These are phyloP conservation scores for Drosophila kanapiae DNA, from an alignment of 1,140 invertebrate species.

Conservation along the genomic window DNA sequence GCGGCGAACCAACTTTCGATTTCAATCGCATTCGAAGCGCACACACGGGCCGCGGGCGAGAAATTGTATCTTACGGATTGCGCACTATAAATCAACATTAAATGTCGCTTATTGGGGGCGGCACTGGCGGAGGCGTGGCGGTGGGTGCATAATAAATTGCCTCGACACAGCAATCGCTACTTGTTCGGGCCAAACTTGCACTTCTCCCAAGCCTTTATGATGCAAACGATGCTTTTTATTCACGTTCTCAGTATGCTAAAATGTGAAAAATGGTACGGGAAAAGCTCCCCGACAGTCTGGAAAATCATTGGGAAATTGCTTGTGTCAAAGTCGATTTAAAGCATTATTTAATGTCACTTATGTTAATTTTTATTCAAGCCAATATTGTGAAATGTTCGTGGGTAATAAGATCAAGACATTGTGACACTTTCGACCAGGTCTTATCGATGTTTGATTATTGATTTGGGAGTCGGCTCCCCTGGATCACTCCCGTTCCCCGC, in stretches of 20 bases:
- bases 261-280: conserved; percentile 11
- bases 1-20: conserved; percentile 44
- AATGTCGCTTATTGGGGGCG: conserved; percentile 16
- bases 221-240: conserved; percentile 9
- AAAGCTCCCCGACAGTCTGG: conserved; percentile 9
- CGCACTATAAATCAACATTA: conserved; percentile 17
- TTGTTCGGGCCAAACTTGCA: conserved; percentile 3
- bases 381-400: conserved; percentile 28
- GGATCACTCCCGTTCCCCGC: background rate
- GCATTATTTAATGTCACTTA: conserved; percentile 46
- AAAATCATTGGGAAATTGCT: conserved; percentile 9
- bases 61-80: conserved; percentile 23
- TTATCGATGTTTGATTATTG: conserved; percentile 6
- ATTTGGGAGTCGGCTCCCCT: background rate
- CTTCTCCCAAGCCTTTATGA: background rate
- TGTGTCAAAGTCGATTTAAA: background rate
- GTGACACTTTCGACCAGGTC: conserved; percentile 7
- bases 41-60: conserved; percentile 3
- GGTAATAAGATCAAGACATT: conserved; percentile 3
- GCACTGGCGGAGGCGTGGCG: background rate
- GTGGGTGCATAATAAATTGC: conserved; percentile 1
- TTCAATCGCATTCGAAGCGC: conserved; percentile 33
- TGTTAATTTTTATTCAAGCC: conserved; percentile 38
- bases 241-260: background rate
- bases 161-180: conserved; percentile 4